Percentiles rank a stretch among this genome's conserved stretches.
phyloP scores from a whole-genome alignment of 1,140 invertebrate species.

The Globodera rostochiensis region DNA sequence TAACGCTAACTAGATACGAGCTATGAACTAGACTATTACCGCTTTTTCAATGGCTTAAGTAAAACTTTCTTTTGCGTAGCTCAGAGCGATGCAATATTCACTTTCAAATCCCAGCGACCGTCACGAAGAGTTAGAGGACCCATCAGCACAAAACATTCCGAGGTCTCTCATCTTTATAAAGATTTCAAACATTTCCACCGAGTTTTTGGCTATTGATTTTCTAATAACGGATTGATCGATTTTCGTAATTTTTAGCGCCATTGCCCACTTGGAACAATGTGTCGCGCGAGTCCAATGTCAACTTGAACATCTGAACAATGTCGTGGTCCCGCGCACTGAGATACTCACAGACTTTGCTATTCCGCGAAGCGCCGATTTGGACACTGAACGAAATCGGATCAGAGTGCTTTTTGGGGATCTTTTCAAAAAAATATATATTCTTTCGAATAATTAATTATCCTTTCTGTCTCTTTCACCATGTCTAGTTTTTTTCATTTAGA shows the following conservation, averaged over 20 bases:
- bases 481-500: background rate
- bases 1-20: too few species aligned
- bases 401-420: background rate
- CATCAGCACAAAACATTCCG: constrained; percentile 16
- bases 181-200: background rate
- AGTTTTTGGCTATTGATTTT: too few species aligned
- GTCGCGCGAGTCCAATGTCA: constrained; percentile 8
- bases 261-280: constrained; percentile 24
- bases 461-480: background rate
- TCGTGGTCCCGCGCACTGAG: constrained; percentile 12
- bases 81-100: background rate
- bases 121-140: constrained; percentile 11
- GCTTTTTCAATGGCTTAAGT: too few species aligned
- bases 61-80: too few species aligned
- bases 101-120: background rate
- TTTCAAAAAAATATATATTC: background rate
- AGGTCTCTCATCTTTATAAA: background rate
- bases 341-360: constrained; percentile 24
- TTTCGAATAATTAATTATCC: background rate
- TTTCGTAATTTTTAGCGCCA: constrained; percentile 3
- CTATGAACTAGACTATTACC: too few species aligned
- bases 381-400: constrained; percentile 21
- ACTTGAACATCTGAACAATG: constrained; percentile 20
- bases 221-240: too few species aligned
- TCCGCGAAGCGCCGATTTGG: constrained; percentile 7